Percentiles rank a stretch among this genome's conserved stretches.
Evolutionary conservation across 2,113 vertebrate species (phyloP).

Genomic region (Bagarius yarrelli): DNA sequence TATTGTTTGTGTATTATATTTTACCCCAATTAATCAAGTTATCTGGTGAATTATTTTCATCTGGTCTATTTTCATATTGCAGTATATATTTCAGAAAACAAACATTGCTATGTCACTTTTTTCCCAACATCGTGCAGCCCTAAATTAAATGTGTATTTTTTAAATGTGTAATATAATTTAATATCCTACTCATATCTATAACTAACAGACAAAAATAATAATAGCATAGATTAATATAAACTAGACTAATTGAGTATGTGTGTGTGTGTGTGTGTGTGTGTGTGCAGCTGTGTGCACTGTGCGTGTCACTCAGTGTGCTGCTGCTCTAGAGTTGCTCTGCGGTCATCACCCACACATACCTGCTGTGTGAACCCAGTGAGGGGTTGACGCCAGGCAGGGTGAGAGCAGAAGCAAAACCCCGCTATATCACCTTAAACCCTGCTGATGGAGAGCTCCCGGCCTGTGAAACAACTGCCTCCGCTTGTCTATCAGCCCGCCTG

Average conservation of each 20-base stretch:
- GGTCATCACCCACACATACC: conserved; percentile 51
- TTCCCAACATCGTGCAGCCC: too few relatives aligned
- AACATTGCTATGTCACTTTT: too few relatives aligned
- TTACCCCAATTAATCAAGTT: too few relatives aligned
- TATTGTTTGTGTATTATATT: too few relatives aligned
- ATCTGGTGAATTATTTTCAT: too few relatives aligned
- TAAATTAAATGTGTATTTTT: neutral
- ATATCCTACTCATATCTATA: neutral
- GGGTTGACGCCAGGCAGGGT: conserved; percentile 48
- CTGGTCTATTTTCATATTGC: too few relatives aligned
- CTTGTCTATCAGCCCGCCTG: conserved; percentile 53
- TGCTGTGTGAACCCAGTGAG: conserved; percentile 47
- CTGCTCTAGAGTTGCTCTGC: conserved; percentile 24
- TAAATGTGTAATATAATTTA: neutral
- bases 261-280: conserved; percentile 3
- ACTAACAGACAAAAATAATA: neutral
- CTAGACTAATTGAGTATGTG: neutral
- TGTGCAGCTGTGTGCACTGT: conserved; percentile 16
- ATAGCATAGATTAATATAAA: neutral
- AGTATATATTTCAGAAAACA: too few relatives aligned
- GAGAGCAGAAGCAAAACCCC: conserved; percentile 36
- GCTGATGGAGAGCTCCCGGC: conserved; percentile 55
- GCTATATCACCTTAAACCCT: conserved; percentile 45
- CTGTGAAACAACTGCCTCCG: conserved; percentile 53
- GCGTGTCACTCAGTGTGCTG: conserved; percentile 4